A percentile compares a stretch with the other conserved stretches of the same genome.
phyloP scores from a whole-genome alignment of 37 sponge, comb jelly and placozoan genomes.

The Oopsacas minuta region DNA sequence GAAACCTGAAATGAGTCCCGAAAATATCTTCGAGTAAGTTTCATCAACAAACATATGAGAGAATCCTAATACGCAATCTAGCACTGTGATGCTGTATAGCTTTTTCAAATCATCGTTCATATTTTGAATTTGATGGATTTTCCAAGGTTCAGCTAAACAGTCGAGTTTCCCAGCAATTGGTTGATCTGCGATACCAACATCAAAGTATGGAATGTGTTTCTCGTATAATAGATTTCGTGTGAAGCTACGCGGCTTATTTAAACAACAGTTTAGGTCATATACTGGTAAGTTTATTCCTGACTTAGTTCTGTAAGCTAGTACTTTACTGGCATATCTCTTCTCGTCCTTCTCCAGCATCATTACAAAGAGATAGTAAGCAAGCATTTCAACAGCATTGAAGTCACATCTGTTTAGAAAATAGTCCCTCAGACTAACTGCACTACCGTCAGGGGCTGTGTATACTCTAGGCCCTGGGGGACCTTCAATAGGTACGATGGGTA shows the following conservation, averaged over 20 bases:
- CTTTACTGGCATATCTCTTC: not conserved
- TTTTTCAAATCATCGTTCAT: not conserved
- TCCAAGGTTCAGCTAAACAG: not conserved
- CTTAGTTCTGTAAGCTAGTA: not conserved
- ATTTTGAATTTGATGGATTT: not conserved
- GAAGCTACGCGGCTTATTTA: not conserved
- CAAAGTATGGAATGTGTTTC: slow-evolving; percentile 9
- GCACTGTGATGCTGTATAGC: not conserved
- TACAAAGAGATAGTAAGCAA: not conserved
- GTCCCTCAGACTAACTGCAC: not conserved
- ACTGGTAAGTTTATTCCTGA: not conserved
- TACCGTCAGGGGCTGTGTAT: not conserved
- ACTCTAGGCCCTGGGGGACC: not conserved
- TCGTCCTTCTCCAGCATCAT: not conserved
- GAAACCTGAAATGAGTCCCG: not conserved
- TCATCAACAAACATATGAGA: not conserved
- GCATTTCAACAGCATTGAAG: not conserved
- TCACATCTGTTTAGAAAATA: not conserved
- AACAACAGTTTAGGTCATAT: not conserved
- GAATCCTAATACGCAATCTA: not conserved
- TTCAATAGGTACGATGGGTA: not conserved
- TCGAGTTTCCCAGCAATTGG: not conserved
- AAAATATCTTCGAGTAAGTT: not conserved
- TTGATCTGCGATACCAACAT: not conserved
- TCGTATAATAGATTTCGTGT: not conserved